A percentile compares a stretch with the other conserved stretches of the same genome.
Conservation (phyloP, 2,113 vertebrate species). For the Cyanistes caeruleus region DNA sequence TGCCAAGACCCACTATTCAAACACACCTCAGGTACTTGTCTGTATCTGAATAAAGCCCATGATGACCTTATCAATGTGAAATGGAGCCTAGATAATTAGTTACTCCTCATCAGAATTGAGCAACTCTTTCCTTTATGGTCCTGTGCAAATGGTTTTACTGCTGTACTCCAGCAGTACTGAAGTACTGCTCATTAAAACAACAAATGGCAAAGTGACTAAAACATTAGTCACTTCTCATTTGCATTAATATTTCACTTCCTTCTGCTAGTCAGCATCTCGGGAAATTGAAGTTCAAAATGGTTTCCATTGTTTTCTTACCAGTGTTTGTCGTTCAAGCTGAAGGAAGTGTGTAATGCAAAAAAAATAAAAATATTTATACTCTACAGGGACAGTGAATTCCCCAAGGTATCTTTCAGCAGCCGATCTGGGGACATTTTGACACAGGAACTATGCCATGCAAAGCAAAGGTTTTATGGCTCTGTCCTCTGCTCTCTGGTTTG, state of each 20-base stretch:
- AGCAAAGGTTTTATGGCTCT: background rate
- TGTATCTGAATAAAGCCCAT: background rate
- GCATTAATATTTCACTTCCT: background rate
- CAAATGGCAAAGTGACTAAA: background rate
- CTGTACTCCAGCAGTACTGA: background rate
- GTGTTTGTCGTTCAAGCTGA: accelerated
- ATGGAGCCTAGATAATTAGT: background rate
- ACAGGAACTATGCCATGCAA: background rate
- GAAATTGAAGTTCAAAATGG: background rate
- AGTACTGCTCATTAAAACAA: background rate
- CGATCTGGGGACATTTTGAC: background rate
- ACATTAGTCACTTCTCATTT: background rate
- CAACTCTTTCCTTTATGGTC: background rate
- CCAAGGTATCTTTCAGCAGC: background rate
- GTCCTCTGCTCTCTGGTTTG: background rate
- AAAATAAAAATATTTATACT: no score
- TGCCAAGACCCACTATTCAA: background rate
- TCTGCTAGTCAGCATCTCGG: background rate
- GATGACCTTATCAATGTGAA: accelerated
- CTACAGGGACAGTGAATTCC: background rate
- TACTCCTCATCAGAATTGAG: background rate
- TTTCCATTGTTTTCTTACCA: background rate
- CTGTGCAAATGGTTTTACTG: background rate
- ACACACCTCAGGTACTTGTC: accelerated
- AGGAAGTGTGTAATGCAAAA: no score